A percentile compares a stretch with the other conserved stretches of the same genome.
These are phyloP conservation scores for Pasiphila rectangulata DNA, from an alignment of 2,888 invertebrate genomes.

Conservation along the genomic window DNA sequence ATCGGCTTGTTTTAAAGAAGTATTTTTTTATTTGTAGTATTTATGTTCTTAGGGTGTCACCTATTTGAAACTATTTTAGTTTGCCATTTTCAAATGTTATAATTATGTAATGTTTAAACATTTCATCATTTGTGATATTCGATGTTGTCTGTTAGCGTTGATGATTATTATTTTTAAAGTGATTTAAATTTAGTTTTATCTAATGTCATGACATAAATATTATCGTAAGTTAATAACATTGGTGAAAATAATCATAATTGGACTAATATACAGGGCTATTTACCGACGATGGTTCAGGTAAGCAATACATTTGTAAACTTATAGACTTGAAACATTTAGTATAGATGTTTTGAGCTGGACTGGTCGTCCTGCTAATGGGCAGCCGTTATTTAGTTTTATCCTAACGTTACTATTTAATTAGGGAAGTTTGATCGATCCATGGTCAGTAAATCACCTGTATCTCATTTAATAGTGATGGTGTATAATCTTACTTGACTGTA, in stretches of 20 bases:
- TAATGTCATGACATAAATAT: constrained; percentile 69
- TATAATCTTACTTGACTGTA: constrained; percentile 13
- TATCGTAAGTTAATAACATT: constrained; percentile 51
- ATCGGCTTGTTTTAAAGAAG: constrained; percentile 28
- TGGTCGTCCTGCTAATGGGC: too few species aligned
- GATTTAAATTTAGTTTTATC: constrained; percentile 60
- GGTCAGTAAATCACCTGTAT: constrained; percentile 3
- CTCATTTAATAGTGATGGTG: constrained; percentile 25
- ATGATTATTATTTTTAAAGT: constrained; percentile 54
- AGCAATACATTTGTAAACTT: background rate
- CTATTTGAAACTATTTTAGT: constrained; percentile 45
- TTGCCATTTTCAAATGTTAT: constrained; percentile 68
- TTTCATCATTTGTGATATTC: constrained; percentile 79
- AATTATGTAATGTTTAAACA: constrained; percentile 56
- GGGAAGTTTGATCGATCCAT: background rate
- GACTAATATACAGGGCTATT: constrained; percentile 24
- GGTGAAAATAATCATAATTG: constrained; percentile 57
- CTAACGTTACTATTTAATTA: background rate
- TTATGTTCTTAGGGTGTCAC: constrained; percentile 32
- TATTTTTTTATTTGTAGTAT: constrained; percentile 49
- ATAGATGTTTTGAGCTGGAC: too few species aligned
- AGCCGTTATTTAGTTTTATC: too few species aligned
- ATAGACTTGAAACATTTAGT: background rate
- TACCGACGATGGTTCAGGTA: background rate
- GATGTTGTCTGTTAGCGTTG: constrained; percentile 77